phyloP scores from a whole-genome alignment of 2,888 invertebrate species.

The Acronicta alni region DNA sequence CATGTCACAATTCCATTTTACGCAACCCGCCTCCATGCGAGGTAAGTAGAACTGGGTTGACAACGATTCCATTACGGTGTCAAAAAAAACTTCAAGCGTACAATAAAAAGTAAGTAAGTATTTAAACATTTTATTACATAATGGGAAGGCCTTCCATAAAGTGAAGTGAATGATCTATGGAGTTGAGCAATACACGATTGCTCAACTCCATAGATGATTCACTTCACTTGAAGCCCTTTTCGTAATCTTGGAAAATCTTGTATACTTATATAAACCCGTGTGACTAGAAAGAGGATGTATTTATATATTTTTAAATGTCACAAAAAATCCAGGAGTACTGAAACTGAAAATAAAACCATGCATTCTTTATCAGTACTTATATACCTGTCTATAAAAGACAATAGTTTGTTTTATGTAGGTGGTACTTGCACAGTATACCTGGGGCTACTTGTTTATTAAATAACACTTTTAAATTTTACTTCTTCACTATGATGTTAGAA shows the following conservation, averaged over 20 bases:
- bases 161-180: conserved; percentile 6
- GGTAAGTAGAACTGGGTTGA: conserved; percentile 31
- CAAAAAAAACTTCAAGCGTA: conserved; percentile 14
- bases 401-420: too few species aligned
- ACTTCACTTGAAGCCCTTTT: conserved; percentile 35
- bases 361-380: too few species aligned
- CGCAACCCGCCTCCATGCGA: conserved; percentile 33
- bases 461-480: too few species aligned
- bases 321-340: too few species aligned
- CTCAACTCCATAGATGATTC: too few species aligned
- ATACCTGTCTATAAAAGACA: too few species aligned
- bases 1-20: conserved; percentile 38
- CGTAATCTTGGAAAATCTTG: conserved; percentile 25
- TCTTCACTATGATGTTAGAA: too few species aligned
- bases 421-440: too few species aligned
- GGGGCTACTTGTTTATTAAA: too few species aligned
- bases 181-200: conserved; percentile 32
- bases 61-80: conserved; percentile 16
- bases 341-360: too few species aligned
- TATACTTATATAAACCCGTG: conserved; percentile 12
- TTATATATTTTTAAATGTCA: too few species aligned
- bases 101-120: conserved; percentile 22
- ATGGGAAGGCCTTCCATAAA: conserved; percentile 3
- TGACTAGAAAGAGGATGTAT: neutral
- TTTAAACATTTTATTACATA: conserved; percentile 26